Base-by-base conservation (phyloP, 2,797 vertebrate genomes). In the Chrosomus eos region DNA sequence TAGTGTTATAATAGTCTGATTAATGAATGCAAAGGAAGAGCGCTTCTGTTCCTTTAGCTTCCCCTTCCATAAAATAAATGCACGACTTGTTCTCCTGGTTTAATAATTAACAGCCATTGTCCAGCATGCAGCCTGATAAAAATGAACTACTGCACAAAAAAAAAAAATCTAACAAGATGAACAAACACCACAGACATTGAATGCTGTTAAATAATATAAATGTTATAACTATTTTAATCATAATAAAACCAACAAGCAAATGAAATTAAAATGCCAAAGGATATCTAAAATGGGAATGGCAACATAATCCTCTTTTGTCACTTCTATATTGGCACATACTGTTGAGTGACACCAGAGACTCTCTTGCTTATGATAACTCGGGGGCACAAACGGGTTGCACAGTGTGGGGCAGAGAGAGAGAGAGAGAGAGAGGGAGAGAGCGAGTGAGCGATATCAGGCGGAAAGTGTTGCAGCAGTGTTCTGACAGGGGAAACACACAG, bases 21-120 rank as follows among this genome's bases (percentile, higher is more conserved):
- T 53, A 83, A 55, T 75, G 40, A 60, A 68, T 16, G 74, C 43
- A 28, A 38, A 73, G 70, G 62, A 83, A 83, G 9, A 75, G 70
- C 1, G 31, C 76, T 80, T 80, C 81, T 81, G 73, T 86, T 87
- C 66, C 71, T 84, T 77, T 76, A 74, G 75, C 58, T 85, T 86
- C 79, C 64, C 67, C 85, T 87, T 86, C 8, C 10, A 72, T 78
- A n/a, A 87, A 86, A 82, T 84, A 64, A 62, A 76, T 38, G 45
- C 40, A 71, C 1, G 36, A 55, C 18, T 33, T 66, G 55, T 64
- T 68, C 48, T 53, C 48, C 23, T 23, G 21, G 83, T 87, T 87
- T 89, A 94, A 93, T 93, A 53, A 93, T 93, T 93, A 93, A 91
- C 92, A 33, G 83, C 81, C 66, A 86, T 77, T 85, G 88, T 78